Conservation (phyloP, 1,140 invertebrate species). For the Phthorimaea operculella region DNA sequence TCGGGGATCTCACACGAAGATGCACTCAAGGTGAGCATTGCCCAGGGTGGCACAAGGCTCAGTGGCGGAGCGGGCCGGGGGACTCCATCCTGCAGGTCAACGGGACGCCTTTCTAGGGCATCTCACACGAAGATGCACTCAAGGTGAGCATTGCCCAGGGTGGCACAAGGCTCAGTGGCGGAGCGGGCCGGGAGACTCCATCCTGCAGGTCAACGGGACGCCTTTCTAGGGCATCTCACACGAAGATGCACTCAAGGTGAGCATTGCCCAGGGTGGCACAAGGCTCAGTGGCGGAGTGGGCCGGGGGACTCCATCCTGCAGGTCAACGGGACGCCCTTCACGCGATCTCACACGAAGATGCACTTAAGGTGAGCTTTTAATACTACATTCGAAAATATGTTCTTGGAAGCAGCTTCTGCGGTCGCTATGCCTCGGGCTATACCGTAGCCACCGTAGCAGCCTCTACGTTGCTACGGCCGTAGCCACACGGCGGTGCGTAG, state of each 20-base stretch:
- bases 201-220: constrained; percentile 89
- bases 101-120: constrained; percentile 86
- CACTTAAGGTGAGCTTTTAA: constrained; percentile 76
- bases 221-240: constrained; percentile 88
- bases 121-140: constrained; percentile 87
- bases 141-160: constrained; percentile 81
- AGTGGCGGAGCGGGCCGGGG: constrained; percentile 83
- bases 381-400: background rate
- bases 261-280: constrained; percentile 81
- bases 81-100: constrained; percentile 92
- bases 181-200: constrained; percentile 87
- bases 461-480: too few relatives aligned
- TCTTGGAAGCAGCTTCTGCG: background rate
- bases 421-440: too few relatives aligned
- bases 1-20: constrained; percentile 88
- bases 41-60: constrained; percentile 88
- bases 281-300: constrained; percentile 85
- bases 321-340: constrained; percentile 89
- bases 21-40: constrained; percentile 80
- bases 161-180: constrained; percentile 87
- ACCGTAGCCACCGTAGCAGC: too few relatives aligned
- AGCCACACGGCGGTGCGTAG: too few relatives aligned
- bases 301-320: constrained; percentile 88
- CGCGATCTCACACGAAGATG: constrained; percentile 88
- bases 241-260: constrained; percentile 88